These are phyloP conservation scores for Anguilla marmorata DNA, from an alignment of 2,797 vertebrate species.

Conservation along the genomic window DNA sequence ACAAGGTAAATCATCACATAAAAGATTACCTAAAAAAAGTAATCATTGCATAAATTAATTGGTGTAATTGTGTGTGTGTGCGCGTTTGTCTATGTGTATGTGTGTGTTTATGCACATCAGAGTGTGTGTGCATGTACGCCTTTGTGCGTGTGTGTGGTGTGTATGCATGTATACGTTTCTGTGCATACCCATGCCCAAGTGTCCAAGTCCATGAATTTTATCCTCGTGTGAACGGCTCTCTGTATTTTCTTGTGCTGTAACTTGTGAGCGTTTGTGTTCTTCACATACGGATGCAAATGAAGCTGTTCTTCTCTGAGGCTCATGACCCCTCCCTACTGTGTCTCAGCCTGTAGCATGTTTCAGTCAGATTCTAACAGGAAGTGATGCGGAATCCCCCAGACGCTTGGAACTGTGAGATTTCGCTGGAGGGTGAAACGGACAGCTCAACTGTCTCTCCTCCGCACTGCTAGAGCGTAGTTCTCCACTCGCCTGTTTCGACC, in stretches of 20 bases:
- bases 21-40: not conserved
- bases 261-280: not conserved
- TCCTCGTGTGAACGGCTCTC: too few relatives aligned
- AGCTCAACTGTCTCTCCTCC: not conserved
- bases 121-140: not conserved
- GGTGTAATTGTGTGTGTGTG: not conserved
- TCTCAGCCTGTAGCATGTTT: not conserved
- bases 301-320: not conserved
- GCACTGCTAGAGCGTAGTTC: not conserved
- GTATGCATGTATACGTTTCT: not conserved
- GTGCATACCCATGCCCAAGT: too few relatives aligned
- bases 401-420: not conserved
- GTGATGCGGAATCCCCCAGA: conserved; percentile 14
- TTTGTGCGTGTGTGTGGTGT: not conserved
- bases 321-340: not conserved
- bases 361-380: conserved; percentile 11
- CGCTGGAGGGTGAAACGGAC: not conserved
- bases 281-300: not conserved
- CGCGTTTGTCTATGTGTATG: not conserved
- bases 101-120: not conserved
- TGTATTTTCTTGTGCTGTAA: not conserved
- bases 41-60: not conserved
- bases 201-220: too few relatives aligned
- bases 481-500: not conserved
- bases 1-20: not conserved